A percentile compares a stretch with the other conserved stretches of the same genome.
These are phyloP conservation scores for Tetramorium alpestre DNA, from an alignment of 1,140 invertebrate species.

Conservation along the genomic window DNA sequence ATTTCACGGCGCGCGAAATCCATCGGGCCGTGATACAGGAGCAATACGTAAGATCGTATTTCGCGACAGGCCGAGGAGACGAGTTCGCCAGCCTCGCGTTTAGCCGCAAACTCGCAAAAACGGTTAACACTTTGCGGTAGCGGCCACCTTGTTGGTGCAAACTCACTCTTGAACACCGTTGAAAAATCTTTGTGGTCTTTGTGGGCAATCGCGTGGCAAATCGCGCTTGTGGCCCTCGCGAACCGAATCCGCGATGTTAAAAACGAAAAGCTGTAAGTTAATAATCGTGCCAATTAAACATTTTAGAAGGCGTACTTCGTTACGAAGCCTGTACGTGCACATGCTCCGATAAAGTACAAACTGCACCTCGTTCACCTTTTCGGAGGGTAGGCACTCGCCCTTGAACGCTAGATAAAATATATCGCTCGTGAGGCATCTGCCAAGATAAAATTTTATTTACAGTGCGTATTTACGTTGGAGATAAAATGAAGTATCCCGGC, in stretches of 20 bases:
- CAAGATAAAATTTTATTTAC: conserved; percentile 43
- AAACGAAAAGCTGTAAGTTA: background rate
- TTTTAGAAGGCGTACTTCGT: background rate
- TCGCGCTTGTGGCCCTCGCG: background rate
- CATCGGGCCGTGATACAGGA: background rate
- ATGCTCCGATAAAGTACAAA: background rate
- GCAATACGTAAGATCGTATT: conserved; percentile 37
- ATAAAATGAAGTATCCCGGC: conserved; percentile 29
- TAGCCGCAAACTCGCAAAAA: conserved; percentile 44
- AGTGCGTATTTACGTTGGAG: conserved; percentile 33
- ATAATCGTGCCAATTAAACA: background rate
- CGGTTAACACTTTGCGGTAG: conserved; percentile 12
- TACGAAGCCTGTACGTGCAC: background rate
- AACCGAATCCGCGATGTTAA: background rate
- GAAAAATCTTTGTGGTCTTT: background rate
- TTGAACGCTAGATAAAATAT: conserved; percentile 37
- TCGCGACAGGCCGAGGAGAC: conserved; percentile 19
- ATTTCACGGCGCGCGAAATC: conserved; percentile 54
- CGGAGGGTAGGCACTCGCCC: background rate
- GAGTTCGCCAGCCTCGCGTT: conserved; percentile 17
- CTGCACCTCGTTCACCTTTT: background rate
- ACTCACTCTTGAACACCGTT: background rate
- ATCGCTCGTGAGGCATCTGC: conserved; percentile 8
- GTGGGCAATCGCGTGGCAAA: background rate
- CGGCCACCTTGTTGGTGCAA: background rate